Percentiles rank a stretch among this genome's conserved stretches.
Conservation (phyloP, 1,140 invertebrate genomes). For the Apis florea region DNA sequence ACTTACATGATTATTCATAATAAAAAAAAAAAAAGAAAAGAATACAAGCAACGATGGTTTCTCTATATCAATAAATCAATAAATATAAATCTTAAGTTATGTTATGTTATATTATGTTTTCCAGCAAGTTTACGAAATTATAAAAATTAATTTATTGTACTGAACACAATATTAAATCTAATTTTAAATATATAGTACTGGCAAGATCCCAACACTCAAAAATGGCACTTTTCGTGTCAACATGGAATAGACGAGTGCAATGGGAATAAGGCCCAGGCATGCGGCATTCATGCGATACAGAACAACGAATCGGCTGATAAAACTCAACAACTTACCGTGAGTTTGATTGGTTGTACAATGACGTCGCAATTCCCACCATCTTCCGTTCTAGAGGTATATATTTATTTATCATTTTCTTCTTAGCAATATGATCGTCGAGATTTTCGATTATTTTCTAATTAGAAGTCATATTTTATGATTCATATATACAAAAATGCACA, state of each 20-base stretch:
- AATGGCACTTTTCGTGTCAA: constrained; percentile 84
- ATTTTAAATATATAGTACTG: constrained; percentile 63
- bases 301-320: constrained; percentile 69
- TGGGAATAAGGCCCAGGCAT: constrained; percentile 85
- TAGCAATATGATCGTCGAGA: neutral
- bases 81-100: too few species aligned
- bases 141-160: neutral
- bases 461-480: too few species aligned
- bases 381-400: constrained; percentile 66
- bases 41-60: too few species aligned
- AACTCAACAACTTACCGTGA: constrained; percentile 75
- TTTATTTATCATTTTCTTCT: neutral
- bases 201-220: constrained; percentile 64
- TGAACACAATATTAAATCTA: too few species aligned
- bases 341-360: constrained; percentile 83
- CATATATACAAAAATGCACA: too few species aligned
- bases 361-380: constrained; percentile 66
- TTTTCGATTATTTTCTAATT: neutral
- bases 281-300: constrained; percentile 79
- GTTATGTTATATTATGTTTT: too few species aligned
- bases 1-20: too few species aligned
- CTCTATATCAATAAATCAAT: too few species aligned
- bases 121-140: too few species aligned
- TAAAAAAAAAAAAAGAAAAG: too few species aligned
- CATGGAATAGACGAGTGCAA: constrained; percentile 85